Conservation (phyloP, 2,888 invertebrate species). For the Temnothorax ravouxi region DNA sequence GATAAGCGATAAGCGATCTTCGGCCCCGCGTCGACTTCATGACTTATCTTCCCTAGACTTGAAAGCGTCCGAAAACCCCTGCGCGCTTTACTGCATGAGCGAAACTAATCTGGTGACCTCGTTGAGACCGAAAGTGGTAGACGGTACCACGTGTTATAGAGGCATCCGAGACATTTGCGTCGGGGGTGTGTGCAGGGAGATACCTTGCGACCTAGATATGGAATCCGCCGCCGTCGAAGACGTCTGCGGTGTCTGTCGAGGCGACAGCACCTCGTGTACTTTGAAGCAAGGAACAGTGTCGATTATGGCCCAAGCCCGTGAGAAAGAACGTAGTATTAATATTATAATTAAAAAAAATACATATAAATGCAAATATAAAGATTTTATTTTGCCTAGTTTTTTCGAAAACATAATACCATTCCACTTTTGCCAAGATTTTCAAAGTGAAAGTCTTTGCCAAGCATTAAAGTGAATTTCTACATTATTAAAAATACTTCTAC, state of each 20-base stretch:
- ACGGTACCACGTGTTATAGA: constrained; percentile 88
- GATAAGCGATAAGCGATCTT: constrained; percentile 35
- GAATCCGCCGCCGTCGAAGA: constrained; percentile 88
- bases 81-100: constrained; percentile 83
- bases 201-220: constrained; percentile 88
- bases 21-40: not conserved
- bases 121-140: constrained; percentile 87
- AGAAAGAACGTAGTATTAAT: constrained; percentile 41
- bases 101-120: constrained; percentile 82
- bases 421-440: not conserved
- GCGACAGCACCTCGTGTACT: constrained; percentile 88
- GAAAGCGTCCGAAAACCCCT: constrained; percentile 82
- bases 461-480: not conserved
- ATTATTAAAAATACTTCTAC: not conserved
- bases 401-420: not conserved
- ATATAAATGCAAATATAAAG: not conserved
- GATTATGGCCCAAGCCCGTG: constrained; percentile 80
- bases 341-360: not conserved
- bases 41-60: constrained; percentile 65
- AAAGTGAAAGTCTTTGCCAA: not conserved
- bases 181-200: constrained; percentile 87
- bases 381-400: not conserved
- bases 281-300: constrained; percentile 84
- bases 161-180: constrained; percentile 88
- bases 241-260: constrained; percentile 89